A percentile compares a stretch with the other conserved stretches of the same genome.
Conservation (phyloP, 2,113 vertebrate species). For the Sinocyclocheilus maitianheensis region DNA sequence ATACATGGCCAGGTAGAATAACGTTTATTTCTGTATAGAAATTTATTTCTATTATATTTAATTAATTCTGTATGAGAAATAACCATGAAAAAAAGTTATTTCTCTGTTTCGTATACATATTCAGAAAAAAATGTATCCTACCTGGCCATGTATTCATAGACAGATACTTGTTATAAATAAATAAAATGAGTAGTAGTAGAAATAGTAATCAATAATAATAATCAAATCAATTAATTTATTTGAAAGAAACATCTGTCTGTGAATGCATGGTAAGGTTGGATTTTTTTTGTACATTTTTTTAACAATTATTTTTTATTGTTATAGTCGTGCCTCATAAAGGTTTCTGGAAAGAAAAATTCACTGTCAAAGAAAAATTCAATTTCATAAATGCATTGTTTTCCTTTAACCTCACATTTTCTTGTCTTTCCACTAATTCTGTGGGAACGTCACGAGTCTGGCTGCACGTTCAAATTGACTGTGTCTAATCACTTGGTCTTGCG, state of each 20-base stretch:
- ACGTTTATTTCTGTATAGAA: too few species aligned
- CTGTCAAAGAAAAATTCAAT: not conserved
- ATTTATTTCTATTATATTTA: too few species aligned
- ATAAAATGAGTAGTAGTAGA: too few species aligned
- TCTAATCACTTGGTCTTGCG: slow-evolving; percentile 34
- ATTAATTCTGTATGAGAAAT: too few species aligned
- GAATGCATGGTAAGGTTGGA: not conserved
- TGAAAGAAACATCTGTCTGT: not conserved
- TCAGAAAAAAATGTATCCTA: too few species aligned
- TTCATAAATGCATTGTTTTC: not conserved
- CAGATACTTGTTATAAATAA: too few species aligned
- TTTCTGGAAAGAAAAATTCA: not conserved
- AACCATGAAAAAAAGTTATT: too few species aligned
- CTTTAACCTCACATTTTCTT: not conserved
- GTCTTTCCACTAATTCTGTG: not conserved
- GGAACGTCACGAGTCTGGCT: not conserved
- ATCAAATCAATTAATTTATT: not conserved
- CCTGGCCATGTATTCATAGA: too few species aligned
- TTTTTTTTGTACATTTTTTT: too few species aligned
- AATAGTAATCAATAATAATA: not conserved
- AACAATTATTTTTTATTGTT: too few species aligned
- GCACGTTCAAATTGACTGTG: slow-evolving; percentile 39
- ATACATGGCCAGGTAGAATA: too few species aligned
- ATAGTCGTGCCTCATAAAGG: not conserved
- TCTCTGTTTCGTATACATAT: too few species aligned